These are phyloP conservation scores for Agelastica alni DNA, from an alignment of 2,888 invertebrate genomes.

Conservation along the genomic window DNA sequence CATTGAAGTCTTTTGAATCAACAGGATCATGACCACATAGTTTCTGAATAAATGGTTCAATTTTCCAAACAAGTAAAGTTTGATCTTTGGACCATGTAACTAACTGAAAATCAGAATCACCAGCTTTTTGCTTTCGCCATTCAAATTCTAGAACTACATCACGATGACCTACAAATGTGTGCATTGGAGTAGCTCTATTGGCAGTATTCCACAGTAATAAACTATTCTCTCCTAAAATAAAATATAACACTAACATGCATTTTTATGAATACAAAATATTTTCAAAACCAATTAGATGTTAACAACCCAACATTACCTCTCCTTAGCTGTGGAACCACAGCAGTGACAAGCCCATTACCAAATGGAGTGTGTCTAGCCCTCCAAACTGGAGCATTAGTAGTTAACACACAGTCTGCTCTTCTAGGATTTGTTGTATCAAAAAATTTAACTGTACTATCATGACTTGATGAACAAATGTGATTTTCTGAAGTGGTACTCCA, in stretches of 20 bases:
- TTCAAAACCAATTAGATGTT: too few relatives aligned
- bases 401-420: conserved; percentile 81
- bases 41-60: conserved; percentile 83
- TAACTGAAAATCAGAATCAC: conserved; percentile 73
- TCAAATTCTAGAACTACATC: conserved; percentile 95
- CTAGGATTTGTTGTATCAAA: conserved; percentile 88
- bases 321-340: conserved; percentile 88
- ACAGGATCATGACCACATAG: conserved; percentile 75
- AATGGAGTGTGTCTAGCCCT: conserved; percentile 80
- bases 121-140: conserved; percentile 75
- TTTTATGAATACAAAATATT: too few relatives aligned
- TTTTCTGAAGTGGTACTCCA: conserved; percentile 89
- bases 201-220: conserved; percentile 77
- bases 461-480: conserved; percentile 88
- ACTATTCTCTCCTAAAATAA: conserved; percentile 70
- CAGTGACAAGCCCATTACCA: conserved; percentile 88
- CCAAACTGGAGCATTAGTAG: conserved; percentile 89
- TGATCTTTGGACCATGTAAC: conserved; percentile 97
- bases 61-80: conserved; percentile 86
- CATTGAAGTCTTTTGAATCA: conserved; percentile 43
- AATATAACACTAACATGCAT: too few relatives aligned
- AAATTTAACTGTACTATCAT: conserved; percentile 94
- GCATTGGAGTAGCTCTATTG: conserved; percentile 75
- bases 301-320: too few relatives aligned
- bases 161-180: conserved; percentile 91